A percentile compares a stretch with the other conserved stretches of the same genome.
Evolutionary conservation across 2,797 vertebrate genomes (phyloP).

Genomic region (Parauchenoglanis ngamensis): DNA sequence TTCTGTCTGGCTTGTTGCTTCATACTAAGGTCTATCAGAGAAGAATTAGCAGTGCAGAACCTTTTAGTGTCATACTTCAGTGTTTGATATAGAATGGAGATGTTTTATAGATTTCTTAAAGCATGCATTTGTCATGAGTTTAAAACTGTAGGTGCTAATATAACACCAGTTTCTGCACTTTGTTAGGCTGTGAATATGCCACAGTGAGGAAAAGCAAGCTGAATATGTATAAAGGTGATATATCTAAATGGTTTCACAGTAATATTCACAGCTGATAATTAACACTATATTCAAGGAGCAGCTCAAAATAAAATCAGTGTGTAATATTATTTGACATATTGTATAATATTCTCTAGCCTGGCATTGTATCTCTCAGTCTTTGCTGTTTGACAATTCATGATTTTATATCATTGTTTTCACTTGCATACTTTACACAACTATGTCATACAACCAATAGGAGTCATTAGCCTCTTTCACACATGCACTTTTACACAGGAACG

Average conservation of each 20-base stretch:
- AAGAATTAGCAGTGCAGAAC: neutral
- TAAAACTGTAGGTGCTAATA: constrained; percentile 39
- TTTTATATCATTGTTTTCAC: neutral
- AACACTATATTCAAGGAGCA: neutral
- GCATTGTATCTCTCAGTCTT: neutral
- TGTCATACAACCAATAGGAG: neutral
- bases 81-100: neutral
- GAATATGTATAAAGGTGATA: neutral
- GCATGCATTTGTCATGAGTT: constrained; percentile 18
- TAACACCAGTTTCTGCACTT: constrained; percentile 30
- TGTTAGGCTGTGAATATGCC: constrained; percentile 37
- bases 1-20: neutral
- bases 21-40: neutral
- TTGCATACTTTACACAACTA: neutral
- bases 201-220: constrained; percentile 22
- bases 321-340: constrained; percentile 5
- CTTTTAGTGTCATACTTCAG: neutral
- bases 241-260: neutral
- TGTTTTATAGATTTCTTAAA: neutral
- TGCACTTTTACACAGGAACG: neutral
- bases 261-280: constrained; percentile 5
- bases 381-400: too few relatives aligned
- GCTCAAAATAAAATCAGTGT: neutral
- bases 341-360: neutral
- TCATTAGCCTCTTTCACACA: neutral